A percentile compares a stretch with the other conserved stretches of the same genome.
phyloP scores from a whole-genome alignment of 2,797 vertebrate genomes.

The Cyprinodon diabolis region DNA sequence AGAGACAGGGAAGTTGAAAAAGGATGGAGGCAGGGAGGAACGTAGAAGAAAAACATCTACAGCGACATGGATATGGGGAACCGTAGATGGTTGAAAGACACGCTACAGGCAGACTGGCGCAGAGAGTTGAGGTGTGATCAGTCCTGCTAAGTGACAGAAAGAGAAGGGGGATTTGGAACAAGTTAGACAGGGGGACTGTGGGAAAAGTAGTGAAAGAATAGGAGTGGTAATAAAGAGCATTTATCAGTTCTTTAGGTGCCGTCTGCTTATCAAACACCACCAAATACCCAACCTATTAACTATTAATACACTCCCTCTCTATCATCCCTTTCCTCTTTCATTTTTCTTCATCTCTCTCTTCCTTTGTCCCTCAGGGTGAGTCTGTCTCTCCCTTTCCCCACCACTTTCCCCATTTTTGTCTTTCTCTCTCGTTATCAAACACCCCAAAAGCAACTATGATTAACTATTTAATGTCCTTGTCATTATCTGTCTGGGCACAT shows the following conservation, averaged over 20 bases:
- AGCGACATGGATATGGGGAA: conserved; percentile 18
- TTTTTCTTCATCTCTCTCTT: conserved; percentile 48
- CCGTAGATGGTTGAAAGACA: conserved; percentile 23
- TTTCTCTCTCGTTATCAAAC: conserved; percentile 70
- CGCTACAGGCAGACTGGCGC: conserved; percentile 18
- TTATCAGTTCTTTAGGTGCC: conserved; percentile 75
- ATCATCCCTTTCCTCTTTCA: conserved; percentile 50
- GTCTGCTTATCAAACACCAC: conserved; percentile 74
- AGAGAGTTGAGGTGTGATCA: conserved; percentile 24
- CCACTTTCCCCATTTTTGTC: conserved; percentile 29
- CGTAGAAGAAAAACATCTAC: conserved; percentile 18
- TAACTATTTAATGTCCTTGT: conserved; percentile 79
- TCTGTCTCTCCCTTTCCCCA: conserved; percentile 30
- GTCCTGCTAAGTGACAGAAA: conserved; percentile 41
- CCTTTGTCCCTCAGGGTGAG: conserved; percentile 54
- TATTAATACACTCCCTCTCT: conserved; percentile 72
- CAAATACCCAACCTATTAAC: conserved; percentile 73
- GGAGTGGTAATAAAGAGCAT: conserved; percentile 71
- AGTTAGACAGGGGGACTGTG: conserved; percentile 57
- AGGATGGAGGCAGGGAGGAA: conserved; percentile 26
- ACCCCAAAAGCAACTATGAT: conserved; percentile 67
- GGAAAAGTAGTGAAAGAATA: conserved; percentile 70
- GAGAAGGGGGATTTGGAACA: conserved; percentile 50
- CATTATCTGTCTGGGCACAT: conserved; percentile 71
- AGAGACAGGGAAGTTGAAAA: conserved; percentile 30